Conservation (phyloP, 2,888 invertebrate species). For the Orchesella flavescens region DNA sequence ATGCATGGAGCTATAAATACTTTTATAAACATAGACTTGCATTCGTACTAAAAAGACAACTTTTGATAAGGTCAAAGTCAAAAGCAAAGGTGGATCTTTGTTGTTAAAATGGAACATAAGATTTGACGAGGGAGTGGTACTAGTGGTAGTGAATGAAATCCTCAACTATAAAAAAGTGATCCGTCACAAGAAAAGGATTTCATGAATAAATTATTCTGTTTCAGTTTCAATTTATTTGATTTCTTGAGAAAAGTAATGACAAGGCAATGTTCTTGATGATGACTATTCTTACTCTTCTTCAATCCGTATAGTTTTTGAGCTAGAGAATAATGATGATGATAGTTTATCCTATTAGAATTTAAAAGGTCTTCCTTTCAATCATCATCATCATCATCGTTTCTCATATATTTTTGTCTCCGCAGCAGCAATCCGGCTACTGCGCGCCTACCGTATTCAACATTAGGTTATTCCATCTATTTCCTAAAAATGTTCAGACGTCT, state of each 20-base stretch:
- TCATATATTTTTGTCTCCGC: conserved; percentile 16
- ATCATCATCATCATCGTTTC: conserved; percentile 27
- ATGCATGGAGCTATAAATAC: too few species aligned
- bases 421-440: neutral
- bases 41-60: too few species aligned
- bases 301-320: neutral
- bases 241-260: neutral
- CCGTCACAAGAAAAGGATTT: conserved; percentile 24
- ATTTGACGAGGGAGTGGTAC: too few species aligned
- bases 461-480: neutral
- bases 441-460: too few species aligned
- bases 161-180: neutral
- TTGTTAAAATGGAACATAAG: too few species aligned
- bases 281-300: too few species aligned
- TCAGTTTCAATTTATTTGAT: conserved; percentile 10
- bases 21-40: too few species aligned
- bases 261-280: neutral
- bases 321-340: neutral
- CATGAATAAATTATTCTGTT: conserved; percentile 46
- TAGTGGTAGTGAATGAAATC: too few species aligned
- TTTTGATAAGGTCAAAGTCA: too few species aligned
- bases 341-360: conserved; percentile 47
- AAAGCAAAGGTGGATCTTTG: too few species aligned
- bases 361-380: conserved; percentile 37
- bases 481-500: conserved; percentile 32